Percentiles rank a stretch among this genome's conserved stretches.
Conservation (phyloP, 1,140 invertebrate species). For the Oedothorax gibbosus region DNA sequence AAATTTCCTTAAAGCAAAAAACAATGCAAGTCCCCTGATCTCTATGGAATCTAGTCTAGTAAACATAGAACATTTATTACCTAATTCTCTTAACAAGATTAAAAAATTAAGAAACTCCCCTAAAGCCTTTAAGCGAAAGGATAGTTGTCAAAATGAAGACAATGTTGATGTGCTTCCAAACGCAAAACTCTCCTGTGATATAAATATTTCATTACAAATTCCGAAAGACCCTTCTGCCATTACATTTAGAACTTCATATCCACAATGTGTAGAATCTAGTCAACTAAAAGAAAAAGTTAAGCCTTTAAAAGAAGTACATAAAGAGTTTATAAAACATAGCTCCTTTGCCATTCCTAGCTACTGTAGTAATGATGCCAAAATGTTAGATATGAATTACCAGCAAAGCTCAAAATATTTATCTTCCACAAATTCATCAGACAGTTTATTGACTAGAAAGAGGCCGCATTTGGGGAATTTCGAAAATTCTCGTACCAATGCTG, state of each 20-base stretch:
- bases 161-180: neutral
- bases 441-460: no score
- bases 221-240: neutral
- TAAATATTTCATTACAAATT: neutral
- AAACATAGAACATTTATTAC: neutral
- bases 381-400: no score
- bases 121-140: neutral
- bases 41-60: conserved; percentile 11
- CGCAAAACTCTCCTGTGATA: conserved; percentile 8
- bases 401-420: no score
- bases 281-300: neutral
- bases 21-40: neutral
- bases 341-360: no score
- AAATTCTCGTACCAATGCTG: no score
- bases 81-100: no score
- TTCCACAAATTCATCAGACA: no score
- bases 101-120: no score
- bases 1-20: neutral
- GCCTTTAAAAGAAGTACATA: no score
- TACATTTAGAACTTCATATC: neutral
- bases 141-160: neutral
- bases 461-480: no score
- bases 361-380: no score
- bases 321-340: no score
- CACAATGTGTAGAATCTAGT: conserved; percentile 15